Evolutionary conservation across 2,888 invertebrate species (phyloP), one percentile per base, ranked within the genome.

Genomic region (Drosophila algonquin): DNA sequence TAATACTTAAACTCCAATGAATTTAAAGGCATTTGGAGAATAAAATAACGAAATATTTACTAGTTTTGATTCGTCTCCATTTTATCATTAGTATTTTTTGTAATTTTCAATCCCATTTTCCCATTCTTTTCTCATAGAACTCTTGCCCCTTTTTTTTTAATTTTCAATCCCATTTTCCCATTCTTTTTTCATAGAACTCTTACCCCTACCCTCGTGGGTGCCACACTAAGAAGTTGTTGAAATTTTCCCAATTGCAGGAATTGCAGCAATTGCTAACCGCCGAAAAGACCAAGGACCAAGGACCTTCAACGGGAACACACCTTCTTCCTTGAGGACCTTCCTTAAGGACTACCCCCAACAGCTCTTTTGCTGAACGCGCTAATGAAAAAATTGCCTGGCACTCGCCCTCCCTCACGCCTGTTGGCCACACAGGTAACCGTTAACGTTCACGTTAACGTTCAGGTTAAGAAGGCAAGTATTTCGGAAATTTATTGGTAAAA

Each of bases 301-400:
- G 76, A 68, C 53, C 59, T 53, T 46, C 40, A n/a, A 57, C 75
- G 32, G 32, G 46, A 35, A 45, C 51, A 44, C 48, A 52, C 57
- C 52, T 50, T 50, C 16, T 50, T 50, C 16, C 46, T 7, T 44
- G 14, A 40, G 40, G 40, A 18, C 18, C 18, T n/a, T n/a, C n/a
- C n/a, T n/a, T n/a, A 18, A 18, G 40, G 40, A n/a, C 68, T 68
- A 51, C 59, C 48, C 48, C 35, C 16, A 44, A 45, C 27, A 16
- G 45, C 59, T 62, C 46, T 45, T 58, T 51, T 21, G 51, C 59
- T 59, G 55, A 52, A 47, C 52, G 79, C 76, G 79, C 81, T 83
- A 84, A 84, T 83, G 87, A 85, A 84, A 83, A 84, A 83, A 84
- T 87, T 81, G 77, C 81, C 32, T n/a, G 46, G 45, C 53, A 54